Conservation (phyloP, 2,888 invertebrate species). For the Troglohyphantes excavatus region DNA sequence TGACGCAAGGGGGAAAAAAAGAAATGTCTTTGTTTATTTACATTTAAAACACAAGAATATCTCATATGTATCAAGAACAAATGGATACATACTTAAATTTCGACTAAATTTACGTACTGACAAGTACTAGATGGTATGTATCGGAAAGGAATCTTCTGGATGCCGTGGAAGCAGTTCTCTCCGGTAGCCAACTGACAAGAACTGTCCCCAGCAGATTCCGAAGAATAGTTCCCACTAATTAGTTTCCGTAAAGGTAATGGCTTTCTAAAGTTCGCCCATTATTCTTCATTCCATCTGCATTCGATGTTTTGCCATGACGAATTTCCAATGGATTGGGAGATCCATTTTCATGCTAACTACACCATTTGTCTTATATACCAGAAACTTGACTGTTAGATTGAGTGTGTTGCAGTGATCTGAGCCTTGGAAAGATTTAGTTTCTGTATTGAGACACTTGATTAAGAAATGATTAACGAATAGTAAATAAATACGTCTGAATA, state of each 20-base stretch:
- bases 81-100: too few relatives aligned
- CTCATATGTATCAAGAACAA: too few relatives aligned
- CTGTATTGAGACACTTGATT: too few relatives aligned
- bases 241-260: conserved; percentile 75
- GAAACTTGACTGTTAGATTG: background rate
- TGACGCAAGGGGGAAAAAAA: too few relatives aligned
- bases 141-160: conserved; percentile 4
- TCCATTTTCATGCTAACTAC: conserved; percentile 7
- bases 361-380: background rate
- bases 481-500: too few relatives aligned
- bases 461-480: too few relatives aligned
- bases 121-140: background rate
- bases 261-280: conserved; percentile 72
- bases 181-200: conserved; percentile 42
- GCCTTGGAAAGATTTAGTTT: too few relatives aligned
- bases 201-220: conserved; percentile 69
- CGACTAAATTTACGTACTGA: background rate
- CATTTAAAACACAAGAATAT: too few relatives aligned
- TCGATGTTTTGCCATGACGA: conserved; percentile 66
- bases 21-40: too few relatives aligned
- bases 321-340: conserved; percentile 42
- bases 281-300: conserved; percentile 77
- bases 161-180: conserved; percentile 1
- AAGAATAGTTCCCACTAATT: conserved; percentile 71
- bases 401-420: too few relatives aligned